A percentile compares a stretch with the other conserved stretches of the same genome.
Evolutionary conservation across 2,113 vertebrate genomes (phyloP).

Genomic region (Shinisaurus crocodilurus): DNA sequence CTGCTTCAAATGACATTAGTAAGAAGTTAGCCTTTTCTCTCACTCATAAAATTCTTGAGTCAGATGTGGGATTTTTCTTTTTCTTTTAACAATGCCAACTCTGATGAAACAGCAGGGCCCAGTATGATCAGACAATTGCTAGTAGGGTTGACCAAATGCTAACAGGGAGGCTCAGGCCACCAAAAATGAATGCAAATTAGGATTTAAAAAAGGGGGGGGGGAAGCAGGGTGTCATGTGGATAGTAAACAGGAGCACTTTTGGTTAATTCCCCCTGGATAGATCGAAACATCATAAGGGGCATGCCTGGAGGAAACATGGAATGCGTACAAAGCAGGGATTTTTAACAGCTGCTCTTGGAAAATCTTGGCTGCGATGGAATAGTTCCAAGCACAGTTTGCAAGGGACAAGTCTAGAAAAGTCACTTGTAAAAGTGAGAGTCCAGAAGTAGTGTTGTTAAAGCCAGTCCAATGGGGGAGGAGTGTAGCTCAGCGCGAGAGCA

Average conservation of each 20-base stretch:
- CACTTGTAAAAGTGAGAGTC: not conserved
- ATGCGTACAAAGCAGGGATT: rapidly evolving
- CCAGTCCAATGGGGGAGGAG: not conserved
- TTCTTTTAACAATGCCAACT: not conserved
- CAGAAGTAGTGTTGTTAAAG: not conserved
- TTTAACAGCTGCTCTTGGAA: not conserved
- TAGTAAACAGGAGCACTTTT: not conserved
- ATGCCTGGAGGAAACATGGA: not conserved
- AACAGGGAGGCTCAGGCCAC: rapidly evolving
- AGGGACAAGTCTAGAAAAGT: rapidly evolving
- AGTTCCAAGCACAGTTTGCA: not conserved
- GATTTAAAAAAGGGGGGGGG: not conserved
- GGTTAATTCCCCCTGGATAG: not conserved
- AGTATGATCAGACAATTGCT: not conserved
- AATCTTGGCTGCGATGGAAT: rapidly evolving
- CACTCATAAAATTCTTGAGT: not conserved
- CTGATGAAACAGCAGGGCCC: not conserved
- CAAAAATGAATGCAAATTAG: not conserved
- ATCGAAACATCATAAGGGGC: rapidly evolving
- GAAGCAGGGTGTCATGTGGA: rapidly evolving
- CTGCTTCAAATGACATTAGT: not conserved
- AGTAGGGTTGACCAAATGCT: rapidly evolving
- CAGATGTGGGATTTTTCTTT: rapidly evolving
- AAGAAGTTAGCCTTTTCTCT: not conserved
- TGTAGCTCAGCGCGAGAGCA: not conserved